A percentile compares a stretch with the other conserved stretches of the same genome.
phyloP scores from a whole-genome alignment of 1,140 invertebrate species.

The Tetramorium parvispinum region DNA sequence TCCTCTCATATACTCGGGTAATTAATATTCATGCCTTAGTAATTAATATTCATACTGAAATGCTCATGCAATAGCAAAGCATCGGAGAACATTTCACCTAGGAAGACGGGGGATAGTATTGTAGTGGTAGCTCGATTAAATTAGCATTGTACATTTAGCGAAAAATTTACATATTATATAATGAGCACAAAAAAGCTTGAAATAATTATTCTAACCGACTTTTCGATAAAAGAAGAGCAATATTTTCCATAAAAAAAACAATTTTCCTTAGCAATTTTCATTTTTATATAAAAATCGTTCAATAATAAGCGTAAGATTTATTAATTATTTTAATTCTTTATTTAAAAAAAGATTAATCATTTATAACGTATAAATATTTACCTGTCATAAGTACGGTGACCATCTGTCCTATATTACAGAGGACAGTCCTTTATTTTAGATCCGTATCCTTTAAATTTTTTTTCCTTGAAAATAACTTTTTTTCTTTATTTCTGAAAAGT shows the following conservation, averaged over 20 bases:
- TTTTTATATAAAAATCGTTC: neutral
- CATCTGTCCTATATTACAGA: no score
- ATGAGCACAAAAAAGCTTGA: neutral
- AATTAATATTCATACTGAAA: slow-evolving; percentile 39
- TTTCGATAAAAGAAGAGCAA: neutral
- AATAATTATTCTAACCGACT: neutral
- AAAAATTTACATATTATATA: slow-evolving; percentile 6
- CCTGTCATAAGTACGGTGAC: neutral
- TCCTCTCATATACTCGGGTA: neutral
- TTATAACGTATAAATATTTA: neutral
- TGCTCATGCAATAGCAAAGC: slow-evolving; percentile 7
- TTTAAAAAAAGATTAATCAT: neutral
- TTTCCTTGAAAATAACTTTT: no score
- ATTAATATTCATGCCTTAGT: slow-evolving; percentile 14
- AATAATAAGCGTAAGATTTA: neutral
- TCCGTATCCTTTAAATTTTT: no score
- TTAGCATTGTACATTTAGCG: neutral
- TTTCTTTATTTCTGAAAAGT: no score
- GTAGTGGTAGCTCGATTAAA: slow-evolving; percentile 21
- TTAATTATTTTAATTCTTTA: neutral
- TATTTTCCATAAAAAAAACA: neutral
- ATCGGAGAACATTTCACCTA: slow-evolving; percentile 13
- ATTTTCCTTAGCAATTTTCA: neutral
- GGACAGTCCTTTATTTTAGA: no score
- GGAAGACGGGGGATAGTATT: neutral